Evolutionary conservation across 2,113 vertebrate species (phyloP), one percentile per base, ranked within the genome.

Genomic region (Sphaerodactylus townsendi): DNA sequence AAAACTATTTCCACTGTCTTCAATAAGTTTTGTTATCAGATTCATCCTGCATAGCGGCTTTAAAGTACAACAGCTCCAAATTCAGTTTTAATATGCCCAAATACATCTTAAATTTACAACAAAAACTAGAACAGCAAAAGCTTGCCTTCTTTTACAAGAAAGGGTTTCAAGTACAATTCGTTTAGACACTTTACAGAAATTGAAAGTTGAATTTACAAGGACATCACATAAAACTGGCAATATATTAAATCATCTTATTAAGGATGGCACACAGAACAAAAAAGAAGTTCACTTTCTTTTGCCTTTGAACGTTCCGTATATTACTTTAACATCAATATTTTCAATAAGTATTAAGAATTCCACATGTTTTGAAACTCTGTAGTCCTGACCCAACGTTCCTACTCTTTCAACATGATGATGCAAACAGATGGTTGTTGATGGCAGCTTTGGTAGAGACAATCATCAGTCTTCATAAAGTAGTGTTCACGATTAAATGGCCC

Each of bases 201-300:
- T 33, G 53, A 75, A 25, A 86, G 87, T 71, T 41, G 59, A 87
- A 17, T 74, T 2, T 33, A 84, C 69, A 37, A 82, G 28, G 10
- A 88, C 65, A 68, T 6, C n/a, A 88, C 59, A 85, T 35, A 37
- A 83, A 87, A 15, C 4, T 46, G 46, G 41, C 89, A 90, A 88
- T 37, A 87, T 0, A 1, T 86, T 82, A 88, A 94, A 91, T 75
- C 35, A 87, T 84, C 86, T 88, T 75, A 77, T 86, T 81, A 56
- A 35, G 30, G 81, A 85, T 46, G 15, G 86, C 88, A 90, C 91
- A 90, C 68, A 78, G n/a, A 64, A 39, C 81, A 71, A 87, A 89
- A 87, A 25, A 59, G 48, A 84, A 71, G 79, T 83, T 62, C 41
- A 68, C 4, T 48, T 53, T 72, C 30, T 35, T 62, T 66, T 46